Percentiles rank a stretch among this genome's conserved stretches.
phyloP scores from a whole-genome alignment of 2,113 vertebrate genomes.

The Azemiops feae region DNA sequence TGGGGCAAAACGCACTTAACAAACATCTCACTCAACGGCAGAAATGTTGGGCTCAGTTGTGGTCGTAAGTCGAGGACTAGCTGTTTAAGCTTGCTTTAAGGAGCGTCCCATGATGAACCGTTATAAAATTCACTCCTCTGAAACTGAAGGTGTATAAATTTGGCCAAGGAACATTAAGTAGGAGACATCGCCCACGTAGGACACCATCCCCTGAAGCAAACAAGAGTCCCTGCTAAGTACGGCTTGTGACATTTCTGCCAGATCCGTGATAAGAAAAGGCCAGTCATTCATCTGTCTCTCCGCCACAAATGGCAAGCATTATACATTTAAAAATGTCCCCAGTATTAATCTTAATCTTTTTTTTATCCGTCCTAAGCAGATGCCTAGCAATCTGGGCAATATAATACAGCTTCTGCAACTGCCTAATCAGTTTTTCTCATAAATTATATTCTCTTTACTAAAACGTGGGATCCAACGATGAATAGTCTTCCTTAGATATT shows the following conservation, averaged over 20 bases:
- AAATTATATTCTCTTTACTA: not conserved
- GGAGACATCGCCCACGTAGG: not conserved
- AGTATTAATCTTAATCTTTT: slow-evolving; percentile 7
- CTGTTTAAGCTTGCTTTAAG: not conserved
- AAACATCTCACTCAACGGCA: no score
- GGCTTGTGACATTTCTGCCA: not conserved
- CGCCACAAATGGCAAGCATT: not conserved
- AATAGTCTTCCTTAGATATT: not conserved
- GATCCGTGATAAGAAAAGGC: not conserved
- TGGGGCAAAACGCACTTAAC: no score
- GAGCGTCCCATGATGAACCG: not conserved
- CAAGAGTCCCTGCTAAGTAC: not conserved
- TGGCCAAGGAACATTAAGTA: not conserved
- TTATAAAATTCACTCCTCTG: not conserved
- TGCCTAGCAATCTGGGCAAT: rapidly evolving
- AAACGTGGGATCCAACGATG: not conserved
- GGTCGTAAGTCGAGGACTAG: not conserved
- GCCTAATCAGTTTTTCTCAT: not conserved
- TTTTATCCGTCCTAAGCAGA: not conserved
- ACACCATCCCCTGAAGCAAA: not conserved
- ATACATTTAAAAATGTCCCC: not conserved
- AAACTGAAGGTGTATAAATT: not conserved
- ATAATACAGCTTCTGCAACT: not conserved
- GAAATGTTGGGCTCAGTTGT: no score
- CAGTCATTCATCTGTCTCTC: no score